Evolutionary conservation across 92 coral and sea anemone genomes (phyloP), one percentile per base, ranked within the genome.

Genomic region (Heliopora coerulea): DNA sequence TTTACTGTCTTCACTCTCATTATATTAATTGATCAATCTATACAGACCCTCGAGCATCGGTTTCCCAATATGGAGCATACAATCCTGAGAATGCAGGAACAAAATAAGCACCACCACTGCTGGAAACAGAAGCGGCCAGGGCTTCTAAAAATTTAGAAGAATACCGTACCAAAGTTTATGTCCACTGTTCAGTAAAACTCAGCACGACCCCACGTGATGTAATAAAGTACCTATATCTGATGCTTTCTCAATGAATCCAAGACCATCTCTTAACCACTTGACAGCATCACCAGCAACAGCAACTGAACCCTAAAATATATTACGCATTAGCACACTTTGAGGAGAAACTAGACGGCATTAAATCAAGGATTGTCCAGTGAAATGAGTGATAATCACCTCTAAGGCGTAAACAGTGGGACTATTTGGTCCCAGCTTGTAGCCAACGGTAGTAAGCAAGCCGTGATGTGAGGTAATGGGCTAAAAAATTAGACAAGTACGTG

Each of bases 251-350:
- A 95, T 83, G 75, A 95, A 57, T 52, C 89, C 89, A 35, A 95
- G 74, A 49, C 91, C 87, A 67, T 95, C 99, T 78, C 99, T 82
- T 21, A 95, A 72, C 99, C 99, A 95, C 54, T 95, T 87, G 8
- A 95, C 90, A 35, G 99, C 99, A 20, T 96, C 96, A 20, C 99
- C 99, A 68, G 99, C 89, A 67, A 95, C 91, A 40, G 99, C 99
- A 10, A 95, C 99, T n/a, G 99, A 95, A 31, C 99, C 99, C 99
- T 95, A 67, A n/a, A 28, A 54, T 15, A 59, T 1, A 6, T 46
- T 2, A 42, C 35, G 14, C 34, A 28, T 42, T 29, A 67, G 49
- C 5, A 27, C 9, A 62, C 49, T n/a, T 3, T 25, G 44, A 18
- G 49, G 18, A 11, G 68, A n/a, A 15, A 20, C 8, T 60, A 32